phyloP scores from a whole-genome alignment of 1,140 invertebrate species.

The Pinna nobilis region DNA sequence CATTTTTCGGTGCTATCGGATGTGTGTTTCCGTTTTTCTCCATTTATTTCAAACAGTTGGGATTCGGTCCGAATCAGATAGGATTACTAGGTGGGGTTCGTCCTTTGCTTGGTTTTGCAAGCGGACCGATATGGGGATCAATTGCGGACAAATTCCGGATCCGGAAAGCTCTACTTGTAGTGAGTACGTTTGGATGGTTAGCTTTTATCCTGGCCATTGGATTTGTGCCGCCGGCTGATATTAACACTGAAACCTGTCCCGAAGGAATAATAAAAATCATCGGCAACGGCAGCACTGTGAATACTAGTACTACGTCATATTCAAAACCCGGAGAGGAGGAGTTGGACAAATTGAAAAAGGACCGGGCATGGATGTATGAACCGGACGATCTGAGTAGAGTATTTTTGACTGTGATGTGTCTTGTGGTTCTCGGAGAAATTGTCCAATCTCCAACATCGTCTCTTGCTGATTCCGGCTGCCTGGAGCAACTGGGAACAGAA shows the following conservation, averaged over 20 bases:
- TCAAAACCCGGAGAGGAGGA: not conserved
- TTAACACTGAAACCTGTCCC: slow-evolving; percentile 13
- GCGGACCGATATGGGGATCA: slow-evolving; percentile 37
- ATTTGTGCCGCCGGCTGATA: slow-evolving; percentile 25
- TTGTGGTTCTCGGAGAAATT: slow-evolving; percentile 29
- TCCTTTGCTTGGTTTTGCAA: slow-evolving; percentile 28
- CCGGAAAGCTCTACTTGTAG: slow-evolving; percentile 19
- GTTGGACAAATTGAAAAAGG: slow-evolving; percentile 12
- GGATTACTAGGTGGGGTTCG: slow-evolving; percentile 26
- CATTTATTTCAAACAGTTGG: slow-evolving; percentile 34
- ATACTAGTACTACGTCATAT: not conserved
- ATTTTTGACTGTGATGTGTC: slow-evolving; percentile 19
- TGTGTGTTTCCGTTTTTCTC: slow-evolving; percentile 36
- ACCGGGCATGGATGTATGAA: slow-evolving; percentile 34
- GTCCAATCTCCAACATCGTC: slow-evolving; percentile 32
- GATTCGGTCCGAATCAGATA: slow-evolving; percentile 33
- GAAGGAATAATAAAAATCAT: not conserved
- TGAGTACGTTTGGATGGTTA: slow-evolving; percentile 33
- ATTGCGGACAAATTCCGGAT: slow-evolving; percentile 27
- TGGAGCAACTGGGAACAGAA: slow-evolving; percentile 29
- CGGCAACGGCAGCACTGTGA: not conserved
- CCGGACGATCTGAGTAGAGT: not conserved
- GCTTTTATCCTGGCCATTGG: slow-evolving; percentile 31
- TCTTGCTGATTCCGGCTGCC: slow-evolving; percentile 30
- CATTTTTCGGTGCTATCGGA: slow-evolving; percentile 31